Percentiles rank a stretch among this genome's conserved stretches.
These are phyloP conservation scores for Hypomecis atomaria DNA, from an alignment of 2,888 invertebrate species.

Conservation along the genomic window DNA sequence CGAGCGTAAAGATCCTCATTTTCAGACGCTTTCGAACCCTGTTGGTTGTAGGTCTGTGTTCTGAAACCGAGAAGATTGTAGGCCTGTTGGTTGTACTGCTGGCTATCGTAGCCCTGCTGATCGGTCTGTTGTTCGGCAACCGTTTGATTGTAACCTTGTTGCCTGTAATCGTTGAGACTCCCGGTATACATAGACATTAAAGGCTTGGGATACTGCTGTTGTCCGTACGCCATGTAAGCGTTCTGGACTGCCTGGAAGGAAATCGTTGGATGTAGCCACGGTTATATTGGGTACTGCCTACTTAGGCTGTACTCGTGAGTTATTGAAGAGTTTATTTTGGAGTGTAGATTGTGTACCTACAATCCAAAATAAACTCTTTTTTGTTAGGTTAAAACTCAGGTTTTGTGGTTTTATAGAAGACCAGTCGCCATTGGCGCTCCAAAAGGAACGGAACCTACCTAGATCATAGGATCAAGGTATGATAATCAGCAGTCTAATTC, in stretches of 20 bases:
- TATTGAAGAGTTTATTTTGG: neutral
- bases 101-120: neutral
- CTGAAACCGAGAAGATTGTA: neutral
- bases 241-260: conserved; percentile 39
- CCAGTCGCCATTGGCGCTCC: too few relatives aligned
- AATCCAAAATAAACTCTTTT: too few relatives aligned
- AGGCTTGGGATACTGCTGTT: conserved; percentile 22
- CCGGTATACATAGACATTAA: conserved; percentile 18
- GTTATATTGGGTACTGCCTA: neutral
- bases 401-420: too few relatives aligned
- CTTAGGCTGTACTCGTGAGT: neutral
- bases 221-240: conserved; percentile 27
- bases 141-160: neutral
- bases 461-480: too few relatives aligned
- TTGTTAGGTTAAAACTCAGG: too few relatives aligned
- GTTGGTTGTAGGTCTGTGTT: neutral
- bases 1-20: neutral
- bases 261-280: conserved; percentile 25
- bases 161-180: neutral
- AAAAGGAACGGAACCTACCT: too few relatives aligned
- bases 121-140: too few relatives aligned
- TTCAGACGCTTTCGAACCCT: neutral
- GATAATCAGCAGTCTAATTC: too few relatives aligned
- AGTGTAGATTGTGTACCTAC: too few relatives aligned
- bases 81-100: neutral